A percentile compares a stretch with the other conserved stretches of the same genome.
These are phyloP conservation scores for Gymnoscelis rufifasciata DNA, from an alignment of 2,888 invertebrate species.

Conservation along the genomic window DNA sequence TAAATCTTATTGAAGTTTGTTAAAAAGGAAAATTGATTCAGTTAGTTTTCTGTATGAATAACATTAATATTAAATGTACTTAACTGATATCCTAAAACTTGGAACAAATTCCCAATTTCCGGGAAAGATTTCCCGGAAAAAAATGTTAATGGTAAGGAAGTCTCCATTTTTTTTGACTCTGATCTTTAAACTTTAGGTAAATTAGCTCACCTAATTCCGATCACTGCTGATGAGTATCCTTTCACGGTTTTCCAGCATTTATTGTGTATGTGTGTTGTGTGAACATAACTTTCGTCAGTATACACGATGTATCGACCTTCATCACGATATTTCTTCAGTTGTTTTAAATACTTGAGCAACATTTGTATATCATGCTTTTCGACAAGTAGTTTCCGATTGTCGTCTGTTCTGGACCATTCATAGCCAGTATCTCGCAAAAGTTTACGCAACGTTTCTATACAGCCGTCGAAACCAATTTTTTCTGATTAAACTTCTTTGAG, in stretches of 20 bases:
- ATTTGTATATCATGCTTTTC: constrained; percentile 10
- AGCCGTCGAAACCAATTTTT: constrained; percentile 3
- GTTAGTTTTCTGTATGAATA: too few relatives aligned
- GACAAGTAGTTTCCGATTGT: constrained; percentile 5
- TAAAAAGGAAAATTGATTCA: too few relatives aligned
- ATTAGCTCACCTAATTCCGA: too few relatives aligned
- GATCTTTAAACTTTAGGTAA: too few relatives aligned
- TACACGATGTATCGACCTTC: constrained; percentile 11
- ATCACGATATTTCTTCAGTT: constrained; percentile 7
- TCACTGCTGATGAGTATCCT: not conserved
- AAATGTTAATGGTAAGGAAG: too few relatives aligned
- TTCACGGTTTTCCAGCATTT: constrained; percentile 2
- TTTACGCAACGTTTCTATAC: constrained; percentile 6
- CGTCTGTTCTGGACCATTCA: constrained; percentile 3
- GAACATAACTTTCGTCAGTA: constrained; percentile 7
- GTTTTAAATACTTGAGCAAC: constrained; percentile 4
- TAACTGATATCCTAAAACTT: too few relatives aligned
- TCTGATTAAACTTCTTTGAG: too few relatives aligned
- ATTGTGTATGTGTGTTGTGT: constrained; percentile 6
- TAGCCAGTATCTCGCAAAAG: constrained; percentile 7
- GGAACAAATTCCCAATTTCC: too few relatives aligned
- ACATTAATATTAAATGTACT: too few relatives aligned
- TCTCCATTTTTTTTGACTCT: too few relatives aligned
- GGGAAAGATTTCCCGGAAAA: too few relatives aligned
- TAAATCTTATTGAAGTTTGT: too few relatives aligned